Conservation (phyloP, 2,888 invertebrate genomes). For the Hirudinaria manillensis region DNA sequence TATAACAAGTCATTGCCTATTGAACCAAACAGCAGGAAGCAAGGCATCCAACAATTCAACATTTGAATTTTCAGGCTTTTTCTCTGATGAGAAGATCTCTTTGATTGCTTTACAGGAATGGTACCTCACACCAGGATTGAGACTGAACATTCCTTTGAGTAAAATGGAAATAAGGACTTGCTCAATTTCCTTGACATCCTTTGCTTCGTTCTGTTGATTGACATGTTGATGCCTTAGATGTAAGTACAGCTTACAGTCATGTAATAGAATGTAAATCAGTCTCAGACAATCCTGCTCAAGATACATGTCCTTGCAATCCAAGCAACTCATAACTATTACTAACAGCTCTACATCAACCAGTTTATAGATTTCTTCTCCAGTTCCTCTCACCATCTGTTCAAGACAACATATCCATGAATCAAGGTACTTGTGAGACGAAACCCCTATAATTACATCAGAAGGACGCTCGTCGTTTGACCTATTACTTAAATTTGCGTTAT, state of each 20-base stretch:
- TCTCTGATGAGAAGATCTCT: not conserved
- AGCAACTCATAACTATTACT: not conserved
- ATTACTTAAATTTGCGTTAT: no score
- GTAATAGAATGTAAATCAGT: not conserved
- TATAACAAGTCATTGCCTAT: conserved; percentile 10
- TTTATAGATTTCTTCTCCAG: conserved; percentile 11
- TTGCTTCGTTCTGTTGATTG: not conserved
- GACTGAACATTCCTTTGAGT: conserved; percentile 14
- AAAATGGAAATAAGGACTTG: not conserved
- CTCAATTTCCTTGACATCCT: not conserved
- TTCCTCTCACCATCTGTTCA: not conserved
- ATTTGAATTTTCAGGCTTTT: not conserved
- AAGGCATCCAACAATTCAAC: not conserved
- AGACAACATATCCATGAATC: conserved; percentile 24
- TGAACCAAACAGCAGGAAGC: conserved; percentile 23
- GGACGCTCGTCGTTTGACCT: not conserved
- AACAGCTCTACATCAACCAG: not conserved
- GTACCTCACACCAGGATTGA: conserved; percentile 18
- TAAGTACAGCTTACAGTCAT: conserved; percentile 15
- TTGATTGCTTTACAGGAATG: conserved; percentile 7
- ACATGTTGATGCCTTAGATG: not conserved
- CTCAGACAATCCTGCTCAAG: conserved; percentile 13
- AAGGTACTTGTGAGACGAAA: conserved; percentile 14
- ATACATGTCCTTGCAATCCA: conserved; percentile 18
- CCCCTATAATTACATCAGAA: not conserved